Evolutionary conservation across 2,113 vertebrate species (phyloP).

Genomic region (Sylvicapra grimmia): DNA sequence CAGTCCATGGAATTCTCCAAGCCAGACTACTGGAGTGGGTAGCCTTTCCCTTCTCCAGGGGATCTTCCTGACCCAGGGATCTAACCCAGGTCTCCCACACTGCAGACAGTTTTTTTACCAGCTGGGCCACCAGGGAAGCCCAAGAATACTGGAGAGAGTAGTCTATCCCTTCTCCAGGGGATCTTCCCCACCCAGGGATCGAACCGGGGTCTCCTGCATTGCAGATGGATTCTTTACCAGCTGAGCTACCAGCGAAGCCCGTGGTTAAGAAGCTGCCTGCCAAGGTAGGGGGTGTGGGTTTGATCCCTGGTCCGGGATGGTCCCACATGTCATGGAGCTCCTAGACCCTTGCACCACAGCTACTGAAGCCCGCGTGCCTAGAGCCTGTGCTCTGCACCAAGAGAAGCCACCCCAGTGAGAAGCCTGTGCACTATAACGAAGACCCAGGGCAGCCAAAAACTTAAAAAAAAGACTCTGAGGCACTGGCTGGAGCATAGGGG

Average conservation of each 20-base stretch:
- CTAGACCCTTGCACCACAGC: neutral
- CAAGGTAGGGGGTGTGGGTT: neutral
- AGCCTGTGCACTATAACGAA: neutral
- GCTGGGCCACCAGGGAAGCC: neutral
- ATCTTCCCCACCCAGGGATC: neutral
- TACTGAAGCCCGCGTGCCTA: neutral
- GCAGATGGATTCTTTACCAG: neutral
- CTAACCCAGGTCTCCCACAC: rapidly evolving
- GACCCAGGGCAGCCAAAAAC: neutral
- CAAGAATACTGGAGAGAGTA: neutral
- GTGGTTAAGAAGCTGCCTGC: neutral
- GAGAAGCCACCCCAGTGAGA: neutral
- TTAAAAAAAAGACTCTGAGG: neutral
- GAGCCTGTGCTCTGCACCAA: neutral
- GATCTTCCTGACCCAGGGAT: neutral
- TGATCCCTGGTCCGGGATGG: neutral
- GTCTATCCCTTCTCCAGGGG: neutral
- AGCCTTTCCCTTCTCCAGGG: neutral
- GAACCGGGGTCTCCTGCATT: neutral
- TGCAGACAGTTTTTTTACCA: neutral
- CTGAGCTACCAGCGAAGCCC: neutral
- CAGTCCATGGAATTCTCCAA: neutral
- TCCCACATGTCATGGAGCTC: neutral
- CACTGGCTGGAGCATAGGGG: neutral
- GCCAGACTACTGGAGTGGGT: neutral